Evolutionary conservation across 2,797 vertebrate genomes (phyloP), one percentile per base, ranked within the genome.

Genomic region (Phoebastria nigripes): DNA sequence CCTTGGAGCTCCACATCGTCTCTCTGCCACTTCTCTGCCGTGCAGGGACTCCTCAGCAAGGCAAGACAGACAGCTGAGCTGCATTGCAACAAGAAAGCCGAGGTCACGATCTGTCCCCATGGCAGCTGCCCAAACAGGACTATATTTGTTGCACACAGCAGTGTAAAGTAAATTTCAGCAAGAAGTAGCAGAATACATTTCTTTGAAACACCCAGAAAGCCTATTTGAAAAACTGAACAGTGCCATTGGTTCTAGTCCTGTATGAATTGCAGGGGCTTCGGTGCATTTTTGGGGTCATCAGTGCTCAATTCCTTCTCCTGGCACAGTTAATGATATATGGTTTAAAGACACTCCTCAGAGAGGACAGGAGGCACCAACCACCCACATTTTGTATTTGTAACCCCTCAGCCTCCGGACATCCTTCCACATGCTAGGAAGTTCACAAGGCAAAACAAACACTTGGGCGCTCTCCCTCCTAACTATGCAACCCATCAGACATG

Each of bases 1-100:
- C 37, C 24, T 25, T 15, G 25, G 15, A 47, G 41, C 46, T 55
- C 31, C 39, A 26, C 5, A 6, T 29, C 2, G 0, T 35, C 39
- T 44, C 55, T 74, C 46, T 0, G 0, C 18, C 1, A 1, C 15
- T 21, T 17, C 51, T 55, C 17, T 47, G 73, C 20, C 3, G 0
- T 29, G 25, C 35, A 65, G 46, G 41, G 44, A 33, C 47, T 46
- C n/a, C 31, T 37, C 47, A 17, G n/a, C 49, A 15, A 25, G 25
- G 46, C 41, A 31, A 58, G 55, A 31, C 0, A 2, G 44, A 33
- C 1, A 10, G 52, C 31, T 63, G 11, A 54, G 3, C 20, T 46
- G 56, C 6, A 7, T 35, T 2, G 1, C 35, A 79, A 25, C 28
- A 35, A 56, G 39, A 37, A n/a, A 76, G 16, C 7, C 0, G 0